A percentile compares a stretch with the other conserved stretches of the same genome.
These are phyloP conservation scores for Tenodera sinensis DNA, from an alignment of 2,888 invertebrate species.

Conservation along the genomic window DNA sequence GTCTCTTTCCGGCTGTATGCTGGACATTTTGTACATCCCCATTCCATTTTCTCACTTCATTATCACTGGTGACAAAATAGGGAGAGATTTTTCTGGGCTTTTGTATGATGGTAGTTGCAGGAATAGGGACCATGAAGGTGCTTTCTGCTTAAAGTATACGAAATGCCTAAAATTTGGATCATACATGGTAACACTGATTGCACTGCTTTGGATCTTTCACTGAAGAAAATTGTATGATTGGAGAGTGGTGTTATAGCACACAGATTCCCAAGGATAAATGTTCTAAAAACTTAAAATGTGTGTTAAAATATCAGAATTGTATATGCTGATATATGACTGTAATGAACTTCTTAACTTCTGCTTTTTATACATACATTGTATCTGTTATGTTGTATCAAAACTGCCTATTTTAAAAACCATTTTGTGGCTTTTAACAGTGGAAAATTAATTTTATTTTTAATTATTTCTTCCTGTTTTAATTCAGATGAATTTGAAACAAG, in stretches of 20 bases:
- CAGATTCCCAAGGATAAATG: background rate
- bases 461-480: too few relatives aligned
- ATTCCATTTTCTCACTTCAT: background rate
- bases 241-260: background rate
- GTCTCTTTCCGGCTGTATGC: background rate
- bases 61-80: background rate
- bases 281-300: background rate
- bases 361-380: too few relatives aligned
- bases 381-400: too few relatives aligned
- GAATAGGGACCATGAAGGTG: background rate
- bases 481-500: too few relatives aligned
- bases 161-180: background rate
- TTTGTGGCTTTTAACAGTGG: too few relatives aligned
- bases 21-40: background rate
- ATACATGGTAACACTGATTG: background rate
- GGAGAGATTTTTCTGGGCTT: background rate
- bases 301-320: too few relatives aligned
- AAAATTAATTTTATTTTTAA: too few relatives aligned
- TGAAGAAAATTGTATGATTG: background rate
- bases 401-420: too few relatives aligned
- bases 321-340: too few relatives aligned
- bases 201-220: background rate
- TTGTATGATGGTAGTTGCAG: background rate
- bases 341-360: too few relatives aligned
- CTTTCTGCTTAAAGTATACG: background rate